Conservation (phyloP, 1,140 invertebrate genomes). For the Gonioctena quinquepunctata region DNA sequence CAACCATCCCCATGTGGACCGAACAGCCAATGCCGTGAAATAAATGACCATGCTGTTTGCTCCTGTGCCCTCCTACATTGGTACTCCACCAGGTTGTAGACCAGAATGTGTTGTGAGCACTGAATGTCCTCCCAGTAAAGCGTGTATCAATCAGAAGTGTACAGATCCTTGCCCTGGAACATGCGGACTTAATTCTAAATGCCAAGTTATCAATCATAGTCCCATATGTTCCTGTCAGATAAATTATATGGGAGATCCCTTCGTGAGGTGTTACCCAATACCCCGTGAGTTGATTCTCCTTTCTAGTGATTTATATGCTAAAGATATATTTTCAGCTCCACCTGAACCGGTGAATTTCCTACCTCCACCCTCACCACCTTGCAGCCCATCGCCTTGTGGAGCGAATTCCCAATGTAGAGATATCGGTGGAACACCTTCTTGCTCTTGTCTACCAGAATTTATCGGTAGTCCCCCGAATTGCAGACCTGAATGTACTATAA, state of each 20-base stretch:
- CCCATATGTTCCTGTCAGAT: constrained; percentile 67
- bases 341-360: constrained; percentile 41
- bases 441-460: constrained; percentile 66
- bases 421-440: constrained; percentile 63
- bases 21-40: constrained; percentile 65
- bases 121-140: constrained; percentile 64
- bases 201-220: constrained; percentile 69
- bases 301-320: not conserved
- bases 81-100: constrained; percentile 63
- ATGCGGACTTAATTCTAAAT: constrained; percentile 65
- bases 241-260: constrained; percentile 69
- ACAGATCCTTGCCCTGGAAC: constrained; percentile 65
- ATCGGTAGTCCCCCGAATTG: constrained; percentile 74
- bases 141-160: constrained; percentile 67
- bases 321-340: constrained; percentile 36
- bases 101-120: constrained; percentile 67
- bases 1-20: constrained; percentile 68
- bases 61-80: constrained; percentile 66
- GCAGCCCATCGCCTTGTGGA: constrained; percentile 72
- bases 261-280: constrained; percentile 62
- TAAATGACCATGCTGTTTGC: constrained; percentile 63
- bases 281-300: constrained; percentile 58
- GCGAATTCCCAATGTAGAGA: constrained; percentile 70
- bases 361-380: constrained; percentile 67
- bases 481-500: constrained; percentile 71